phyloP scores from a whole-genome alignment of 2,888 invertebrate species.

The Zele albiditarsus region DNA sequence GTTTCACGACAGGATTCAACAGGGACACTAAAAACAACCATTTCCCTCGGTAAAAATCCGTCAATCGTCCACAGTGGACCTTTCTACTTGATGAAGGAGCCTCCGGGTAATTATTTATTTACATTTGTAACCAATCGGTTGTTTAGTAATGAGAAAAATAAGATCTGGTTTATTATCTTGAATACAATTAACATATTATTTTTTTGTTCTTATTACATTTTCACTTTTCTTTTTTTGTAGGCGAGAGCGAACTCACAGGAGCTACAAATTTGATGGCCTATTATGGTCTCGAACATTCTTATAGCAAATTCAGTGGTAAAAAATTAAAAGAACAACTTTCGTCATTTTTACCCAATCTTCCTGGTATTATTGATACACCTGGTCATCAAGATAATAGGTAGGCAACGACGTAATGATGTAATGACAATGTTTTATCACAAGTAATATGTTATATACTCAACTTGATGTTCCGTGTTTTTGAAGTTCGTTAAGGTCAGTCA shows the following conservation, averaged over 20 bases:
- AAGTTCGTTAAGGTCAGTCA: conserved; percentile 93
- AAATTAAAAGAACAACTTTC: conserved; percentile 96
- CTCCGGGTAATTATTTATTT: conserved; percentile 81
- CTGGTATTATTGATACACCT: conserved; percentile 95
- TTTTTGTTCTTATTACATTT: conserved; percentile 21
- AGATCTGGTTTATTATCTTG: too few species aligned
- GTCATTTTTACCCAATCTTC: conserved; percentile 94
- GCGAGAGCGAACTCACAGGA: conserved; percentile 94
- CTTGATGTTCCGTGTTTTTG: conserved; percentile 56
- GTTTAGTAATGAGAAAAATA: neutral
- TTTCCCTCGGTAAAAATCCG: conserved; percentile 96
- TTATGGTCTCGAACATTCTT: conserved; percentile 97
- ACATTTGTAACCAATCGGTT: neutral
- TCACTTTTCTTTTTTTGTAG: conserved; percentile 74
- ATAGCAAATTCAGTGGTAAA: conserved; percentile 97
- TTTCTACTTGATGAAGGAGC: conserved; percentile 98
- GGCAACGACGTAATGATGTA: neutral
- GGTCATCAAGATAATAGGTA: conserved; percentile 83
- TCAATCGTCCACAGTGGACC: conserved; percentile 98
- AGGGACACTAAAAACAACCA: conserved; percentile 97
- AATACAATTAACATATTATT: conserved; percentile 4
- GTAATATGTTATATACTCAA: conserved; percentile 19
- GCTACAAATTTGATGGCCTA: conserved; percentile 97
- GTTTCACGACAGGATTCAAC: conserved; percentile 97
- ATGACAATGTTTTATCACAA: neutral